Percentiles rank a stretch among this genome's conserved stretches.
These are phyloP conservation scores for Leptopilina drosophilae DNA, from an alignment of 2,888 invertebrate species.

Conservation along the genomic window DNA sequence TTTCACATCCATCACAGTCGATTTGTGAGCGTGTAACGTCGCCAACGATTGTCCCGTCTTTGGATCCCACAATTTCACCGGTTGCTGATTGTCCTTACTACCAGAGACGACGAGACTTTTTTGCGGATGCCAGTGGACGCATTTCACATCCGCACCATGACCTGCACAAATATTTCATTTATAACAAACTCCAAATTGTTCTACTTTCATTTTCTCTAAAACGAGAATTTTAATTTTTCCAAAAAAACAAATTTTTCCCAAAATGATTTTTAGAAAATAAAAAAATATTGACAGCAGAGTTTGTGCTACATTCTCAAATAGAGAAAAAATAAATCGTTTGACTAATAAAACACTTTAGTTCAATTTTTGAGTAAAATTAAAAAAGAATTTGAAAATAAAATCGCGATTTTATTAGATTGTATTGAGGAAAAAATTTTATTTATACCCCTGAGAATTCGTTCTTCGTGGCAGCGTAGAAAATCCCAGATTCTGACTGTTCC, in stretches of 20 bases:
- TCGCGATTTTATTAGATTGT: not conserved
- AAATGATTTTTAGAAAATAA: too few relatives aligned
- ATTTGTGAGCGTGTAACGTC: slow-evolving; percentile 99
- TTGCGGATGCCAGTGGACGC: slow-evolving; percentile 99
- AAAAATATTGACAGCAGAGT: too few relatives aligned
- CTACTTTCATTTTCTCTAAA: not conserved
- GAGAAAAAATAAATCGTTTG: too few relatives aligned
- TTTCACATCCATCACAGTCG: slow-evolving; percentile 98
- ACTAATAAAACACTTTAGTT: too few relatives aligned
- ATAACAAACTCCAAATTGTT: slow-evolving; percentile 28
- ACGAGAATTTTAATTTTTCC: too few relatives aligned
- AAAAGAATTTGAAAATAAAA: not conserved
- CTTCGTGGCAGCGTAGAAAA: slow-evolving; percentile 97
- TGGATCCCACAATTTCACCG: slow-evolving; percentile 99
- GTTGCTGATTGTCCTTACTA: slow-evolving; percentile 99
- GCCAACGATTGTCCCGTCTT: slow-evolving; percentile 96
- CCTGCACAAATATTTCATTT: slow-evolving; percentile 78
- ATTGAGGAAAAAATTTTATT: slow-evolving; percentile 7
- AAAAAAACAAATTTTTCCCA: too few relatives aligned
- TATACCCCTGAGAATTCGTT: slow-evolving; percentile 90
- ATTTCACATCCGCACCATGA: slow-evolving; percentile 99
- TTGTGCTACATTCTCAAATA: too few relatives aligned
- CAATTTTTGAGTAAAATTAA: too few relatives aligned
- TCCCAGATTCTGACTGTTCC: slow-evolving; percentile 99
- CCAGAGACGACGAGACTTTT: slow-evolving; percentile 98